Evolutionary conservation across 2,888 invertebrate species (phyloP).

Genomic region (Macrosoma leucophasiata): DNA sequence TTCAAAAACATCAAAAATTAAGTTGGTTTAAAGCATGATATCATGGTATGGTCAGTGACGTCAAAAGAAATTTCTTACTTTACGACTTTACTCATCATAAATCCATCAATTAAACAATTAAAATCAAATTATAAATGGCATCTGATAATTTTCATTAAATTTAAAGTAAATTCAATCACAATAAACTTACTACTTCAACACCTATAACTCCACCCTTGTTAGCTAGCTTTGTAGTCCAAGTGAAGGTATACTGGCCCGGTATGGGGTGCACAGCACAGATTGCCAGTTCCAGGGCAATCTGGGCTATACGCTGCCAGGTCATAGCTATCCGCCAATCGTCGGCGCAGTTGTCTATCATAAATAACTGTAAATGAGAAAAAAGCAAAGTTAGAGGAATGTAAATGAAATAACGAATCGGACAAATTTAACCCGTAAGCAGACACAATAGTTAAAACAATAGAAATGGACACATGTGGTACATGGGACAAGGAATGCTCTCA

Average conservation of each 20-base stretch:
- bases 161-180: background rate
- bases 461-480: no score
- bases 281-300: constrained; percentile 92
- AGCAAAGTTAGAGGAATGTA: no score
- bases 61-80: no score
- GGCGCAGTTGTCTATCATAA: constrained; percentile 99
- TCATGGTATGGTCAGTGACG: no score
- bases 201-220: constrained; percentile 86
- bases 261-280: constrained; percentile 99
- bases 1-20: no score
- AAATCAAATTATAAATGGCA: constrained; percentile 1
- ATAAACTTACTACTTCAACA: constrained; percentile 73
- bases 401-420: no score
- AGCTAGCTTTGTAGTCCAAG: constrained; percentile 96
- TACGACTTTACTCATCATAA: no score
- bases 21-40: no score
- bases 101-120: no score
- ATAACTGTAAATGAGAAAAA: constrained; percentile 90
- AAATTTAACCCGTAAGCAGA: no score
- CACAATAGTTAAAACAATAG: no score
- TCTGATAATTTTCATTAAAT: background rate
- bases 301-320: constrained; percentile 97
- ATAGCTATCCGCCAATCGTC: constrained; percentile 99
- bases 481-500: no score
- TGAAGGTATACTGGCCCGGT: constrained; percentile 96